Base-by-base conservation (phyloP, 2,888 invertebrate species). In the Hemistola chrysoprasaria region DNA sequence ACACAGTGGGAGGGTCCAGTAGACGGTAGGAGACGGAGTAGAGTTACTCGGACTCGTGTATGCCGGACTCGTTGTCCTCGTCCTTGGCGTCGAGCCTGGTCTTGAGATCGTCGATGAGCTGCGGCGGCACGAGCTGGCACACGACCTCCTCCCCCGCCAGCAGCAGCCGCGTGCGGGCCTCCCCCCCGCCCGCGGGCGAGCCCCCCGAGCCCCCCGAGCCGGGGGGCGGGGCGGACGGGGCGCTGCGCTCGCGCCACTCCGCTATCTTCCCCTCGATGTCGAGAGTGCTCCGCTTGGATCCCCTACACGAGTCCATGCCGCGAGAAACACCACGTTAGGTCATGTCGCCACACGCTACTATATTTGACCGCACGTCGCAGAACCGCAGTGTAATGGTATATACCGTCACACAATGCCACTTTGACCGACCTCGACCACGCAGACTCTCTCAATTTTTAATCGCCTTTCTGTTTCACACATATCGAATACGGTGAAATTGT, bases 221-320 rank as follows among this genome's bases (percentile, higher is more conserved):
- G 20, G 51, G 48, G 35, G 54, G 50, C 25, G 59, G 61, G 40
- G 55, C 56, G 41, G 62, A 55, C 40, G 72, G 59, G 42, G 63
- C 59, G 59, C 61, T 62, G 38, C 82, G 74, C 37, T 65, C 70
- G 59, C 84, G 78, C 86, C 85, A 85, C 78, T 80, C 79, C 47
- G 81, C 86, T 45, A 87, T 82, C 81, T 86, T 87, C 57, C 86
- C 87, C 74, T 88, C 87, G 81, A 88, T 82, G 81, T 88, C 87
- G 53, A 88, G 80, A 59, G 87, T 88, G 74, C 83, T 85, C 63
- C 86, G 84, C 71, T 86, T 87, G 47, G 85, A 86, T 25, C 83
- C 87, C 62, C 87, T 85, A 61, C 62, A 50, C 21, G 24, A 8
- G 10, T 7, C 10, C 10, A 6, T 4, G 6, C 26, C 1, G 1